Conservation (phyloP, 2,797 vertebrate species). For the Acestrorhynchus altus region DNA sequence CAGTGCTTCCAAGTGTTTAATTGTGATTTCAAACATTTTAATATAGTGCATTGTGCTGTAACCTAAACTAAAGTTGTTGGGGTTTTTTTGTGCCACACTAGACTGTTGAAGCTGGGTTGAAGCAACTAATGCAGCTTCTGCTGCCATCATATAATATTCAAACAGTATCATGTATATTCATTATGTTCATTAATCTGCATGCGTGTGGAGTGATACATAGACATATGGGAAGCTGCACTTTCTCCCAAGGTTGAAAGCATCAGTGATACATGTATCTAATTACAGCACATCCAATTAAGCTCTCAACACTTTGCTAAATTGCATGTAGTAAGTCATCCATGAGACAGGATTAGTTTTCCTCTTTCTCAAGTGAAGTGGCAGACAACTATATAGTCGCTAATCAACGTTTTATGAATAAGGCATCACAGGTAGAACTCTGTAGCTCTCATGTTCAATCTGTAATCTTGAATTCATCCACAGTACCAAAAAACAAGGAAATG, state of each 20-base stretch:
- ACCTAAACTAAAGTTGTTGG: too few relatives aligned
- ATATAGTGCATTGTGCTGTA: too few relatives aligned
- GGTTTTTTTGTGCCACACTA: too few relatives aligned
- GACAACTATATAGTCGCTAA: constrained; percentile 13
- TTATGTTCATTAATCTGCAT: background rate
- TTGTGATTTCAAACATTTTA: too few relatives aligned
- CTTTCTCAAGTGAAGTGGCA: background rate
- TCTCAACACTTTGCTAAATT: constrained; percentile 27
- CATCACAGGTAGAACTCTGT: constrained; percentile 19
- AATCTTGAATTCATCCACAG: constrained; percentile 34
- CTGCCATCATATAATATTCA: background rate
- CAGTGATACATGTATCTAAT: constrained; percentile 47
- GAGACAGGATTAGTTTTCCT: background rate
- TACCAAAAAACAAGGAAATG: background rate
- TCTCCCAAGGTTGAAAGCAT: constrained; percentile 22
- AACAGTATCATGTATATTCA: background rate
- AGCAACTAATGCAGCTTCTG: background rate
- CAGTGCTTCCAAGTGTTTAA: too few relatives aligned
- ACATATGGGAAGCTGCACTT: background rate
- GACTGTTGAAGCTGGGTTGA: background rate
- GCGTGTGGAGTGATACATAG: constrained; percentile 21
- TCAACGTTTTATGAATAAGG: constrained; percentile 21
- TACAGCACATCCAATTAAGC: constrained; percentile 50
- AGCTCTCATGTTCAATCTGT: background rate
- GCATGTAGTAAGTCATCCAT: constrained; percentile 6